These are phyloP conservation scores for Geophilus truncorum DNA, from an alignment of 2,888 invertebrate species.

Conservation along the genomic window DNA sequence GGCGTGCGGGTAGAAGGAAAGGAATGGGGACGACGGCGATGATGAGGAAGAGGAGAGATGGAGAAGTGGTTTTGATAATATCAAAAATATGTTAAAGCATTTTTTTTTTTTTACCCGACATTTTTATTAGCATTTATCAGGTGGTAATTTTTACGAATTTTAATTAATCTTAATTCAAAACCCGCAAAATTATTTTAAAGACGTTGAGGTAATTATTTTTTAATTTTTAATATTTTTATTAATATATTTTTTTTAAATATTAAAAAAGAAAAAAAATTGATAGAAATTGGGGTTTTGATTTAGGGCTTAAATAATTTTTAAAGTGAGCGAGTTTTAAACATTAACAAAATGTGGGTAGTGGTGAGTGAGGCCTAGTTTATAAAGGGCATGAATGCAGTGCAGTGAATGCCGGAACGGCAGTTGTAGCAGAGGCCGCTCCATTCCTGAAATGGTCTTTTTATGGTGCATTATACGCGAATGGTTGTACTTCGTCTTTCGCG, in stretches of 20 bases:
- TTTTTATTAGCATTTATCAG: not conserved
- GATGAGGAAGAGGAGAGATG: not conserved
- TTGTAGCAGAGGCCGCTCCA: not conserved
- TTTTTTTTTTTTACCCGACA: not conserved
- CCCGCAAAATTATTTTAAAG: too few species aligned
- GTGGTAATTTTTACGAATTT: not conserved
- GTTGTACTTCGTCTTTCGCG: conserved; percentile 28
- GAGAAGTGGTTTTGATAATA: not conserved
- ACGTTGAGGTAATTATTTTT: not conserved
- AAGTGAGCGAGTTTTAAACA: not conserved
- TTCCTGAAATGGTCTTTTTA: conserved; percentile 29
- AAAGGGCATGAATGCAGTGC: not conserved
- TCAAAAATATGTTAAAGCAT: not conserved
- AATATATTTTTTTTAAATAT: not conserved
- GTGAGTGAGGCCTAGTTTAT: not conserved
- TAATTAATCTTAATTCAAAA: too few species aligned
- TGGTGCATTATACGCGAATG: conserved; percentile 30
- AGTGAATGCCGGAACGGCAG: not conserved
- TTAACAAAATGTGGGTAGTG: not conserved
- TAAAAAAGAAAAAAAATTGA: not conserved
- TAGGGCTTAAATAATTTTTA: not conserved
- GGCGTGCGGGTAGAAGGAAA: not conserved
- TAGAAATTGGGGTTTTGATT: not conserved
- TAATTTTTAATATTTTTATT: not conserved
- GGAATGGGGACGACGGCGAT: not conserved